Base-by-base conservation (phyloP, 2,888 invertebrate genomes). In the Timandra comae region DNA sequence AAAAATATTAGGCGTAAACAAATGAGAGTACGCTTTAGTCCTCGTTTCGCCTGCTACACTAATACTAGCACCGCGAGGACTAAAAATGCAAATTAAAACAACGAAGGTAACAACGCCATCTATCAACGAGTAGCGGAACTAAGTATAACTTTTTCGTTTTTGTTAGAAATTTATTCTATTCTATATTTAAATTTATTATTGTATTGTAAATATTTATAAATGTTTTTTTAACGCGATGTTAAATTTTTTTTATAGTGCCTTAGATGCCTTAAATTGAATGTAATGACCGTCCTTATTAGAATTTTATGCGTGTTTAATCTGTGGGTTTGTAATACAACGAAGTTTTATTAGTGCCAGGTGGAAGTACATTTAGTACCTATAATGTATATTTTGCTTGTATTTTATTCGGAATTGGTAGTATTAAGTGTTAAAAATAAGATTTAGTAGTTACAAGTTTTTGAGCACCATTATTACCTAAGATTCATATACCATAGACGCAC, bases 1-100 rank as follows among this genome's bases (percentile, higher is more conserved):
- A 1, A 94, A 95, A 66, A 88, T 96, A 45, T 84, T 97, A 12
- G 93, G 97, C 12, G 93, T 96, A 30, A 92, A 94, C 43, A 92
- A 91, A 85, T 85, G 85, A 85, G 82, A 84, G 62, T 85, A 85
- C 85, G 85, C 84, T 63, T 66, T 84, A 76, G 85, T 85, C 61
- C 73, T 85, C 73, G 82, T 84, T 61, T 73, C 81, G 30, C 85
- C 82, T 2, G 81, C 81, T 59, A 78, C 77, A 51, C 68, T 84
- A 2, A 75, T 84, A 32, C 68, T 85, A 60, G 82, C 77, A 29
- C 82, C 81, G 52, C 82, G 82, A 40, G 82, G 80, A 71, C 84
- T 82, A 72, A 73, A 68, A 45, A 40, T 56, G 38, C 56, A 55
- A 52, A 56, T 55, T 23, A 49, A 52, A 46, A 43, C 53, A 38